These are phyloP conservation scores for Aulostomus chinensis DNA, from an alignment of 2,797 vertebrate genomes.

Conservation along the genomic window DNA sequence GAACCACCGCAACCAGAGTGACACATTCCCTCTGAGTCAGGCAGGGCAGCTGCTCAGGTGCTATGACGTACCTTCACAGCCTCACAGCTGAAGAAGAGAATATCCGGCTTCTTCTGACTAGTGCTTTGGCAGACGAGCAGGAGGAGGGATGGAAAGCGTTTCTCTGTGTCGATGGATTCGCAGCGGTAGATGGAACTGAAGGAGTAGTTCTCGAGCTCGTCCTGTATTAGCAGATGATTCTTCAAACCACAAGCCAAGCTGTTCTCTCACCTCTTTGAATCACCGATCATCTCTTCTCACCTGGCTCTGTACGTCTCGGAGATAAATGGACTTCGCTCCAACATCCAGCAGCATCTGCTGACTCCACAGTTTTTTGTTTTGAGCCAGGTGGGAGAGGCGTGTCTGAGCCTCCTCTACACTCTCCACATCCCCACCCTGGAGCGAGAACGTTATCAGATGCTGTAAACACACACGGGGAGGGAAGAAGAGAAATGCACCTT, in stretches of 20 bases:
- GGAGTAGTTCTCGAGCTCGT: constrained; percentile 82
- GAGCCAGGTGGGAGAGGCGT: constrained; percentile 79
- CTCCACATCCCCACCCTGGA: constrained; percentile 81
- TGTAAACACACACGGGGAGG: constrained; percentile 21
- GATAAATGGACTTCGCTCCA: constrained; percentile 37
- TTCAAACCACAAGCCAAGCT: too few relatives aligned
- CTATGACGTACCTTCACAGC: constrained; percentile 49
- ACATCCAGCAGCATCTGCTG: constrained; percentile 83
- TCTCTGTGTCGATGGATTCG: constrained; percentile 70
- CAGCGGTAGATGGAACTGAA: constrained; percentile 81
- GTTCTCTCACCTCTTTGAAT: background rate
- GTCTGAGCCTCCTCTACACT: constrained; percentile 84
- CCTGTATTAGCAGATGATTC: constrained; percentile 55
- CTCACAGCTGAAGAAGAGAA: constrained; percentile 87
- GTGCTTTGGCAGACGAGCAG: constrained; percentile 82
- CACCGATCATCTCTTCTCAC: constrained; percentile 46
- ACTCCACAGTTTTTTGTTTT: constrained; percentile 82
- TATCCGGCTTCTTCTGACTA: constrained; percentile 78
- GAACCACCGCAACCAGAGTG: constrained; percentile 39
- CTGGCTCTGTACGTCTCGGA: constrained; percentile 70
- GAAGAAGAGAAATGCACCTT: background rate
- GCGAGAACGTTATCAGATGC: constrained; percentile 85
- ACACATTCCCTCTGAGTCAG: background rate
- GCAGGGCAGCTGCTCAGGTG: background rate
- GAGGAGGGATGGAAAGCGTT: constrained; percentile 76